These are phyloP conservation scores for Poeciliopsis occidentalis DNA, from an alignment of 2,113 vertebrate genomes.

Conservation along the genomic window DNA sequence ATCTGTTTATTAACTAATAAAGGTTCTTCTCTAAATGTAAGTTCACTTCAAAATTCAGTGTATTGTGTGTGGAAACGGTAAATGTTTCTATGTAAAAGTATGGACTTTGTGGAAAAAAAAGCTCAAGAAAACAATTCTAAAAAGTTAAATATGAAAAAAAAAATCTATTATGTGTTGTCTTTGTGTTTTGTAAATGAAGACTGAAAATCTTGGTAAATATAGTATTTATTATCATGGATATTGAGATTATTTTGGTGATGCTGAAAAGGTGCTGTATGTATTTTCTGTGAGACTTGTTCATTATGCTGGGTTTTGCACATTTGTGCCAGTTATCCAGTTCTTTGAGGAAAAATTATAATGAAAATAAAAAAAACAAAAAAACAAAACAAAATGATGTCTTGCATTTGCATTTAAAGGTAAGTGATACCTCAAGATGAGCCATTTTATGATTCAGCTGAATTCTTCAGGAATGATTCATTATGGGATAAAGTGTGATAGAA, in stretches of 20 bases:
- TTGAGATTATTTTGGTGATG: conserved; percentile 82
- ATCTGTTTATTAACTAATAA: conserved; percentile 59
- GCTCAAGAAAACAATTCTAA: conserved; percentile 61
- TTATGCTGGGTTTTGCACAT: conserved; percentile 63
- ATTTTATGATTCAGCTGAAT: not conserved
- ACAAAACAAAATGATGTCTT: conserved; percentile 28
- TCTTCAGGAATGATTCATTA: no score
- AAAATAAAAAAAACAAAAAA: conserved; percentile 71
- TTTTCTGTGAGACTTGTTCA: conserved; percentile 75
- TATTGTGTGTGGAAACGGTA: conserved; percentile 89
- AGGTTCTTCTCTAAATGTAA: conserved; percentile 74
- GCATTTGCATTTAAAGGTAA: conserved; percentile 22
- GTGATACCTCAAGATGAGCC: not conserved
- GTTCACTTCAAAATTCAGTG: conserved; percentile 76
- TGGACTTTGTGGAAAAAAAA: conserved; percentile 81
- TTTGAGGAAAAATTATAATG: conserved; percentile 61
- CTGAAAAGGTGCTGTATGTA: conserved; percentile 82
- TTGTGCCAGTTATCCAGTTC: conserved; percentile 68
- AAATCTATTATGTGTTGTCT: conserved; percentile 70
- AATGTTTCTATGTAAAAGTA: conserved; percentile 89
- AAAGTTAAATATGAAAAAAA: conserved; percentile 58
- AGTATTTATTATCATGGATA: conserved; percentile 77
- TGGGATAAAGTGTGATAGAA: no score
- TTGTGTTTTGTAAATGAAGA: conserved; percentile 84
- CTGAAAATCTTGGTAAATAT: conserved; percentile 71